Evolutionary conservation across 2,797 vertebrate species (phyloP).

Genomic region (Lerista edwardsae): DNA sequence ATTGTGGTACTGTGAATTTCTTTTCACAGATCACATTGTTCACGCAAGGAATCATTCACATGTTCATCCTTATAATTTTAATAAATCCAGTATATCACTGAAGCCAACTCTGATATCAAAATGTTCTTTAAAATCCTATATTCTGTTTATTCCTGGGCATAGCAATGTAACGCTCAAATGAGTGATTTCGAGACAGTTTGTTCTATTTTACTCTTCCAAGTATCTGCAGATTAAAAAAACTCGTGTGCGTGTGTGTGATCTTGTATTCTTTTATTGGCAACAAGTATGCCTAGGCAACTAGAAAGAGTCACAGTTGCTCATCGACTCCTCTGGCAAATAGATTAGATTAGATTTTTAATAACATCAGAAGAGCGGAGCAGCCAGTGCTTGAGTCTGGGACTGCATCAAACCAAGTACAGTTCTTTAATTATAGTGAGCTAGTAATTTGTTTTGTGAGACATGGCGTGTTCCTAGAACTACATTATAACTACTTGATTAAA

Average conservation of each 20-base stretch:
- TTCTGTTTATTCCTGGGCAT: neutral
- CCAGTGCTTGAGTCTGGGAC: slow-evolving; percentile 9
- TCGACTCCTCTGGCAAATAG: slow-evolving; percentile 30
- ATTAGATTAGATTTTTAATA: slow-evolving; percentile 49
- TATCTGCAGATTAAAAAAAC: neutral
- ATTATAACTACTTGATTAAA: slow-evolving; percentile 47
- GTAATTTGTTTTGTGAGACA: slow-evolving; percentile 47
- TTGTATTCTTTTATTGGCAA: slow-evolving; percentile 28
- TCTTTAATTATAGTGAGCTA: slow-evolving; percentile 41
- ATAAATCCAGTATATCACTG: neutral
- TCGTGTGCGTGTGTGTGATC: neutral
- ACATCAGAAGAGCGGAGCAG: slow-evolving; percentile 35
- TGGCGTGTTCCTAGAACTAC: slow-evolving; percentile 26
- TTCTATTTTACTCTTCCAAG: slow-evolving; percentile 7
- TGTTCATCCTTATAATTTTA: neutral
- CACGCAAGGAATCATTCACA: neutral
- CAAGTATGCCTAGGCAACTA: slow-evolving; percentile 10
- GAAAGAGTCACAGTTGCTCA: slow-evolving; percentile 24
- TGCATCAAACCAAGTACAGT: slow-evolving; percentile 25
- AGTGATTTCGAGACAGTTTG: neutral
- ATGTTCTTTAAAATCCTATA: neutral
- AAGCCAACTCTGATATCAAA: neutral
- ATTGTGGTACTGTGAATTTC: neutral
- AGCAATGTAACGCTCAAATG: neutral
- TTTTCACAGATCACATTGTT: neutral